These are phyloP conservation scores for Palloptera scutellata DNA, from an alignment of 2,888 invertebrate genomes.

Conservation along the genomic window DNA sequence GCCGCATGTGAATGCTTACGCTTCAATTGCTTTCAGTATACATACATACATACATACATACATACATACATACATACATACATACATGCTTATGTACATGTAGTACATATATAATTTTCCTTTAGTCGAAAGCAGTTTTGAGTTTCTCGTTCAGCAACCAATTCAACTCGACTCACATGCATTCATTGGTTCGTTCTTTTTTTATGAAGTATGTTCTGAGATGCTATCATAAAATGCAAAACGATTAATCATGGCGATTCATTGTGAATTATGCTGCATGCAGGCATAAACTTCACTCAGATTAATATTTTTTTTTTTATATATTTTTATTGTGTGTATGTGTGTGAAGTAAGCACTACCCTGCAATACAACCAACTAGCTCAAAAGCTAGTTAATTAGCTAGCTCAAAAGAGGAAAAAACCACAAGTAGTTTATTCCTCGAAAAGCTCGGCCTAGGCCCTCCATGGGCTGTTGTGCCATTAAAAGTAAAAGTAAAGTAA, in stretches of 20 bases:
- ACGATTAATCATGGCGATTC: constrained; percentile 56
- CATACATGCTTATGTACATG: background rate
- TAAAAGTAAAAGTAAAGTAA: no score
- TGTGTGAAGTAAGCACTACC: background rate
- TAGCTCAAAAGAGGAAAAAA: no score
- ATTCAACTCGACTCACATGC: background rate
- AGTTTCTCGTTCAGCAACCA: background rate
- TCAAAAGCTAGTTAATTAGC: no score
- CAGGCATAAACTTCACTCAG: background rate
- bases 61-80: background rate
- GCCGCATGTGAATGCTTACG: background rate
- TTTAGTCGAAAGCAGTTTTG: constrained; percentile 6
- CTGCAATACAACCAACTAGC: no score
- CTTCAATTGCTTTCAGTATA: background rate
- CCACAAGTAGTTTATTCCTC: no score
- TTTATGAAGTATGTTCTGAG: background rate
- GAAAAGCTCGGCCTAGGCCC: no score
- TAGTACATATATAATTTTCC: background rate
- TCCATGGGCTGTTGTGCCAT: no score
- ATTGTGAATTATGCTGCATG: constrained; percentile 32
- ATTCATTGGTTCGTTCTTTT: background rate
- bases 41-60: background rate
- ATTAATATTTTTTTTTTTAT: background rate
- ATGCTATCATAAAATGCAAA: constrained; percentile 37
- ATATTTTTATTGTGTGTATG: background rate